Evolutionary conservation across 2,888 invertebrate species (phyloP).

Genomic region (Cacoxenus indagator): DNA sequence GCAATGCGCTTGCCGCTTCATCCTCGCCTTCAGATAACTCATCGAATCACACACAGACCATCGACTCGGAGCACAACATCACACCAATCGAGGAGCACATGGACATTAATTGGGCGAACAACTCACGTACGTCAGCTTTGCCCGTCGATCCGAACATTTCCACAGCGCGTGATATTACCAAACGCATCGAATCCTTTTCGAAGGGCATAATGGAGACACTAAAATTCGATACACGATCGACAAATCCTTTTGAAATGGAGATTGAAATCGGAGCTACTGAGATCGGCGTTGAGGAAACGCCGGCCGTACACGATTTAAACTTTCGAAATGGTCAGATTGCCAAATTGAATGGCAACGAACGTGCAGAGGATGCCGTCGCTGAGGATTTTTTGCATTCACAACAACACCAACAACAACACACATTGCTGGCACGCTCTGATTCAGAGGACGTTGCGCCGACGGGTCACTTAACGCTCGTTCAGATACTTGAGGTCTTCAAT

Average conservation of each 20-base stretch:
- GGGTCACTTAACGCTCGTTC: constrained; percentile 58
- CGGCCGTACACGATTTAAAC: constrained; percentile 62
- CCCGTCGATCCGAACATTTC: constrained; percentile 66
- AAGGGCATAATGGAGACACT: constrained; percentile 71
- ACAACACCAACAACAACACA: constrained; percentile 30
- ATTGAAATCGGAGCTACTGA: constrained; percentile 71
- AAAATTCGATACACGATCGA: constrained; percentile 70
- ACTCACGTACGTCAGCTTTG: constrained; percentile 66
- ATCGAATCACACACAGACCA: constrained; percentile 71
- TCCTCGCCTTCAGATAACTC: constrained; percentile 74
- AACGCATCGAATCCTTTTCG: constrained; percentile 70
- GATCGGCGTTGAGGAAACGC: constrained; percentile 67
- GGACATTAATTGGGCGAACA: constrained; percentile 71
- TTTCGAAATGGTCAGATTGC: constrained; percentile 67
- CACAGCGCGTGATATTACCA: constrained; percentile 69
- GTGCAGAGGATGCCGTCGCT: constrained; percentile 62
- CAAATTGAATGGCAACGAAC: constrained; percentile 69
- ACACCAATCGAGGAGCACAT: constrained; percentile 71
- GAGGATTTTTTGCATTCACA: constrained; percentile 48
- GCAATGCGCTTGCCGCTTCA: constrained; percentile 76
- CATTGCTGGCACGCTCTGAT: constrained; percentile 55
- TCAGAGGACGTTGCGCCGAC: constrained; percentile 62
- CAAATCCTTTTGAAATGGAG: constrained; percentile 71
- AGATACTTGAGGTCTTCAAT: constrained; percentile 70
- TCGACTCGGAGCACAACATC: constrained; percentile 71